Percentiles rank a stretch among this genome's conserved stretches.
Conservation (phyloP, 2,113 vertebrate genomes). For the Cebus imitator region DNA sequence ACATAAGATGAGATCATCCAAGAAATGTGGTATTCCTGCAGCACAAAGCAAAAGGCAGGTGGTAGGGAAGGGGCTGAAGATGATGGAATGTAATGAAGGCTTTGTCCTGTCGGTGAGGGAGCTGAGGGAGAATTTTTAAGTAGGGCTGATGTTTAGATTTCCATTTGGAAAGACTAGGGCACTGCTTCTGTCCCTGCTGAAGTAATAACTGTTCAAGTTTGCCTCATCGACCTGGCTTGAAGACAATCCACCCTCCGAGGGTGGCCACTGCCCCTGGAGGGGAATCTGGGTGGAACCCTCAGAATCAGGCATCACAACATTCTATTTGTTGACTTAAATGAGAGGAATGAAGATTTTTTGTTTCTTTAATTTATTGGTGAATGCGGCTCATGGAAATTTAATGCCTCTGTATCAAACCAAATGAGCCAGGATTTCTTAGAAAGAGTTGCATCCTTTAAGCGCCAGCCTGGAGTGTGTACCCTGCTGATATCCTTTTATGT, state of each 20-base stretch:
- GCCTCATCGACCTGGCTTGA: not conserved
- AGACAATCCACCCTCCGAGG: not conserved
- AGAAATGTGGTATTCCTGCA: not conserved
- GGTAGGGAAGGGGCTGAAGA: not conserved
- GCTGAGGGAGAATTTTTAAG: not conserved
- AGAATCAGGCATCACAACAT: not conserved
- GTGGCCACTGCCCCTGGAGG: fast-evolving
- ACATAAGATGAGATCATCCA: not conserved
- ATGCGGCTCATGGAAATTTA: not conserved
- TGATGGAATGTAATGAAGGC: not conserved
- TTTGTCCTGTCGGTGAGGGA: not conserved
- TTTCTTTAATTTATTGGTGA: not conserved
- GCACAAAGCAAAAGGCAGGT: not conserved
- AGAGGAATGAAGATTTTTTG: not conserved
- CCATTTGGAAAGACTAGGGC: not conserved
- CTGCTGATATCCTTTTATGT: not conserved
- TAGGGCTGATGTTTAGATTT: not conserved
- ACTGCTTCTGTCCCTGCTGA: not conserved
- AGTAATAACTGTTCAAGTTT: not conserved
- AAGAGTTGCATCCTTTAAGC: not conserved
- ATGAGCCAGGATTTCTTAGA: not conserved
- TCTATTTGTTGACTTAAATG: not conserved
- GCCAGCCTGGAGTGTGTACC: not conserved
- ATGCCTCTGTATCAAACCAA: not conserved
- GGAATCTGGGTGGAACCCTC: not conserved